Evolutionary conservation across 2,888 invertebrate genomes (phyloP), one percentile per base, ranked within the genome.

Genomic region (Microctonus hyperodae): DNA sequence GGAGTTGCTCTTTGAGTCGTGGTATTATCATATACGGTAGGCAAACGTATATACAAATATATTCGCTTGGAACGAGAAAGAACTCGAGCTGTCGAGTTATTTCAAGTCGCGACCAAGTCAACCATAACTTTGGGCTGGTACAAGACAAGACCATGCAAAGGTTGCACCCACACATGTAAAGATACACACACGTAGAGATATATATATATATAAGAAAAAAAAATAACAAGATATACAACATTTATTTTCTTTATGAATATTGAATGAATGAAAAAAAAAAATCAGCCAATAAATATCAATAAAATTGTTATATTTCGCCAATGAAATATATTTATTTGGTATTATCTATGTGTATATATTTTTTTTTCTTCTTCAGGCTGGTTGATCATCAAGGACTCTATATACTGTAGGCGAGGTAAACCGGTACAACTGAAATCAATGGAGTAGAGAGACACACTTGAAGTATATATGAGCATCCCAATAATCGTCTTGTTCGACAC

Each of bases 401-500:
- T n/a, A 37, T 44, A 51, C 23, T 51, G n/a, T 23, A 51, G 51
- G 51, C 44, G 50, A 64, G 57, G 57, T 31, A 50, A 64, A 64
- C 64, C 64, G 58, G 64, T 64, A 55, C 40, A 33, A n/a, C n/a
- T 31, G 57, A 35, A 37, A 64, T 35, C 57, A 50, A n/a, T 57
- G 50, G 57, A 48, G 48, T 22, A 16, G 13, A 25, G 55, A 13
- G 55, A 55, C 55, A n/a, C 23, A 55, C 28, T n/a, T 20, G 53
- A 53, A 53, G 53, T 53, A 53, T 53, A 31, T 55, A 55, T 35
- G 50, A 58, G 51, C 50, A 58, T 64, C 58, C 58, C 57, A 50
- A 58, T 44, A 44, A 44, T 58, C 50, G 58, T 25, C 35, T 64
- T 56, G 64, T 58, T 64, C 64, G 58, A 64, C 64, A 58, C 64